Evolutionary conservation across 30 jellyfish, hydroid and myxozoan species (phyloP).

Genomic region (Aurelia sp.): DNA sequence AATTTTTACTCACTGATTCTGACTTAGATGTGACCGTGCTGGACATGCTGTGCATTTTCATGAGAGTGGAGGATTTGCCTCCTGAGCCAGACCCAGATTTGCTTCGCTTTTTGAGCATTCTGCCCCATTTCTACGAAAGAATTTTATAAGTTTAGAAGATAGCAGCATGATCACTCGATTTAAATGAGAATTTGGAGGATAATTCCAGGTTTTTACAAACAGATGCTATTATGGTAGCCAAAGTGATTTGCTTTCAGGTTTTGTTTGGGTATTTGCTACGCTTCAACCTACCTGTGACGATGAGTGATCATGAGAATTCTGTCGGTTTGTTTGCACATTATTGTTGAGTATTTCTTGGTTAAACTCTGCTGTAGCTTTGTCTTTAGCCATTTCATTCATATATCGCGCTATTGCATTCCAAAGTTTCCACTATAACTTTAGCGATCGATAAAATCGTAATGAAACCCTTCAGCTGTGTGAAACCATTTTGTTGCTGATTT

Average conservation of each 20-base stretch:
- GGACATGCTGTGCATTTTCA: conserved; percentile 80
- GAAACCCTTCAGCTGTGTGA: conserved; percentile 1
- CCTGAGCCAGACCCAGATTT: conserved; percentile 36
- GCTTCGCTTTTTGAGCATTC: conserved; percentile 69
- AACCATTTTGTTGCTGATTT: conserved; percentile 33
- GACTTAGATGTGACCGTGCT: conserved; percentile 70
- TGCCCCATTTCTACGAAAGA: conserved; percentile 72
- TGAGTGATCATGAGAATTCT: conserved; percentile 39
- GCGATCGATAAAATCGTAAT: neutral
- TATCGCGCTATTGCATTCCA: conserved; percentile 13
- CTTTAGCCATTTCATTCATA: conserved; percentile 46
- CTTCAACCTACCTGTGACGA: conserved; percentile 65
- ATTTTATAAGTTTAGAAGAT: neutral
- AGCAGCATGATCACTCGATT: conserved; percentile 41
- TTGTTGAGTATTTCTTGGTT: conserved; percentile 63
- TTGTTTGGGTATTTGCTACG: conserved; percentile 48
- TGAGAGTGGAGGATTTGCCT: conserved; percentile 58
- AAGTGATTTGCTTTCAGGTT: conserved; percentile 25
- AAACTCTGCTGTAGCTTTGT: conserved; percentile 51
- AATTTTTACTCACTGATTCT: conserved; percentile 53
- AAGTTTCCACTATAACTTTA: neutral
- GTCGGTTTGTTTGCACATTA: conserved; percentile 53
- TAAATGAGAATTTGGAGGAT: conserved; percentile 36
- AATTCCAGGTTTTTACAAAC: conserved; percentile 45
- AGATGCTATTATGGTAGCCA: conserved; percentile 55